Percentiles rank a stretch among this genome's conserved stretches.
Conservation (phyloP, 2,888 invertebrate genomes). For the Penaeus monodon region DNA sequence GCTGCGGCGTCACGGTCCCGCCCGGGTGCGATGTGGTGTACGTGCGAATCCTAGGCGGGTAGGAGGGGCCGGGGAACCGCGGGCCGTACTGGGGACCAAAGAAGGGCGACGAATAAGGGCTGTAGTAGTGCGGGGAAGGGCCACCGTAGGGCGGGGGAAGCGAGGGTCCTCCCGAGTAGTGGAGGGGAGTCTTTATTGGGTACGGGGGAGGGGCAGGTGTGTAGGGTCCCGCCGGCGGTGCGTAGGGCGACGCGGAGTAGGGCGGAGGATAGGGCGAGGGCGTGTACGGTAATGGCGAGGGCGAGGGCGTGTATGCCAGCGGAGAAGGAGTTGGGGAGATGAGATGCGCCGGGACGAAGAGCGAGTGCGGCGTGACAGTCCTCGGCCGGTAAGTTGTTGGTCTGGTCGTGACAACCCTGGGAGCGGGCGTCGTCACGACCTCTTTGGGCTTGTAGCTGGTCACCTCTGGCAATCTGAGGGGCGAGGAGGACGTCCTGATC, state of each 20-base stretch:
- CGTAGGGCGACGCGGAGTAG: not conserved
- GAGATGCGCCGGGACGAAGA: not conserved
- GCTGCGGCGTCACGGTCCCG: not conserved
- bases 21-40: not conserved
- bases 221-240: conserved; percentile 17
- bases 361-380: no score
- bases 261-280: conserved; percentile 11
- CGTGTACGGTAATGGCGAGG: conserved; percentile 8
- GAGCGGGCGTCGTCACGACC: not conserved
- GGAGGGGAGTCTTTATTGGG: not conserved
- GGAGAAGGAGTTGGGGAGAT: not conserved
- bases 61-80: conserved; percentile 41
- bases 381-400: conserved; percentile 21
- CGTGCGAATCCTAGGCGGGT: conserved; percentile 33
- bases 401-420: not conserved
- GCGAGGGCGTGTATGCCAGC: conserved; percentile 7
- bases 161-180: not conserved
- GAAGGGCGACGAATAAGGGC: conserved; percentile 19
- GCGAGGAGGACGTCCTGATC: not conserved
- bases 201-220: conserved; percentile 7
- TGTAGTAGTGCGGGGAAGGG: conserved; percentile 5
- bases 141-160: conserved; percentile 22
- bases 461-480: conserved; percentile 34
- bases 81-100: conserved; percentile 54
- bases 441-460: conserved; percentile 32